Conservation (phyloP, 2,888 invertebrate genomes). For the Drosophila vallismaia region DNA sequence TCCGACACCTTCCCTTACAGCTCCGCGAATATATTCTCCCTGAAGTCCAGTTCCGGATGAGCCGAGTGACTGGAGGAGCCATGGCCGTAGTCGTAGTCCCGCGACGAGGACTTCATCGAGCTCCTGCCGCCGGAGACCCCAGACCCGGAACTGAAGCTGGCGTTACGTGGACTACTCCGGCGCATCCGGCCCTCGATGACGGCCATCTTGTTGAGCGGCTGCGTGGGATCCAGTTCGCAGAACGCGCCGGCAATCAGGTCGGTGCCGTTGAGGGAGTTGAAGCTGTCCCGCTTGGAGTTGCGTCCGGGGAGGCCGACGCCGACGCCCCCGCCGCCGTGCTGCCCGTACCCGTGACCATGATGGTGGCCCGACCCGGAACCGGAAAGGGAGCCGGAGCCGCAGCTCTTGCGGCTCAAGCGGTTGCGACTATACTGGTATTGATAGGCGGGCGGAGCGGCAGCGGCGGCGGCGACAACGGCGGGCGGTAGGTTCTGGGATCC, state of each 20-base stretch:
- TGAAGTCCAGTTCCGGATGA: constrained; percentile 82
- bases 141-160: constrained; percentile 81
- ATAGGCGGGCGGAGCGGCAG: constrained; percentile 62
- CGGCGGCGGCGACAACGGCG: constrained; percentile 36
- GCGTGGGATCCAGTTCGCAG: constrained; percentile 82
- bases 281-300: constrained; percentile 81
- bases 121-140: constrained; percentile 70
- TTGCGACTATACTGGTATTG: constrained; percentile 81
- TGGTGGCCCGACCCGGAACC: constrained; percentile 66
- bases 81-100: constrained; percentile 82
- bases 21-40: constrained; percentile 83
- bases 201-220: constrained; percentile 82
- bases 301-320: constrained; percentile 48
- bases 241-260: constrained; percentile 83
- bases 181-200: constrained; percentile 82
- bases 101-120: constrained; percentile 80
- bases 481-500: constrained; percentile 61
- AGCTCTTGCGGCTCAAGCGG: constrained; percentile 80
- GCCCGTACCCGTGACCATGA: constrained; percentile 41
- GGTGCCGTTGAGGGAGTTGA: constrained; percentile 80
- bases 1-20: constrained; percentile 64
- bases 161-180: constrained; percentile 77
- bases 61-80: constrained; percentile 79
- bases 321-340: constrained; percentile 19
- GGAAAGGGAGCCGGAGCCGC: constrained; percentile 60